Percentiles rank a stretch among this genome's conserved stretches.
Conservation (phyloP, 2,113 vertebrate genomes). For the Arothron firmamentum region DNA sequence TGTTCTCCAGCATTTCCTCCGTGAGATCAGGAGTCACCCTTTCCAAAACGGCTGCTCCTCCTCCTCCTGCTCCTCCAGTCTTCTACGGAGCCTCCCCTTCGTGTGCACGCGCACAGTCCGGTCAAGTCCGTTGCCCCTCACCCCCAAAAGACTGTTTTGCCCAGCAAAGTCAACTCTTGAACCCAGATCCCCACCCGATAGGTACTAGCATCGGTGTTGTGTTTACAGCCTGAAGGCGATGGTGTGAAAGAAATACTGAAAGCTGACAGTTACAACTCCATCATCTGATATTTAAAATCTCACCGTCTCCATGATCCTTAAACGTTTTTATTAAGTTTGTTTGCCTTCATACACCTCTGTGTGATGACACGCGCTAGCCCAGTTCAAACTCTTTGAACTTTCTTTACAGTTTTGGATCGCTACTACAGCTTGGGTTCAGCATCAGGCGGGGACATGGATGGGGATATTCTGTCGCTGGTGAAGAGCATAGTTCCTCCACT, state of each 20-base stretch:
- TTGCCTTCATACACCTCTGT: background rate
- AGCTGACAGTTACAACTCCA: background rate
- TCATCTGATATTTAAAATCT: constrained; percentile 13
- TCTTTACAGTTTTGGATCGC: constrained; percentile 82
- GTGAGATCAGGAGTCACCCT: constrained; percentile 61
- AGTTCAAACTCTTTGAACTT: constrained; percentile 1
- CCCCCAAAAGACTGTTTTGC: constrained; percentile 43
- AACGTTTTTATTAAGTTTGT: background rate
- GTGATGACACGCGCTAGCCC: too few species aligned
- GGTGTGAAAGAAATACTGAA: constrained; percentile 9
- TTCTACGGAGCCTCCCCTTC: constrained; percentile 38
- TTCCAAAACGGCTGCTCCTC: constrained; percentile 54
- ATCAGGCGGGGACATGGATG: constrained; percentile 81
- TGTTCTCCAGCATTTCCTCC: constrained; percentile 81
- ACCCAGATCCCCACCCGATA: constrained; percentile 74
- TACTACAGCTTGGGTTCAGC: constrained; percentile 75
- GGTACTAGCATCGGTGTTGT: constrained; percentile 65
- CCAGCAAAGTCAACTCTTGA: constrained; percentile 65
- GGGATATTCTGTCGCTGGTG: constrained; percentile 78
- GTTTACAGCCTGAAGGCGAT: constrained; percentile 12
- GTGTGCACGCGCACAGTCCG: constrained; percentile 22
- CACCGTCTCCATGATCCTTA: background rate
- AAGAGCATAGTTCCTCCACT: constrained; percentile 85
- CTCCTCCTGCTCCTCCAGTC: constrained; percentile 14
- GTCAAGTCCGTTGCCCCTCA: constrained; percentile 29